phyloP scores from a whole-genome alignment of 2,888 invertebrate genomes.

The Rosalia funebris region DNA sequence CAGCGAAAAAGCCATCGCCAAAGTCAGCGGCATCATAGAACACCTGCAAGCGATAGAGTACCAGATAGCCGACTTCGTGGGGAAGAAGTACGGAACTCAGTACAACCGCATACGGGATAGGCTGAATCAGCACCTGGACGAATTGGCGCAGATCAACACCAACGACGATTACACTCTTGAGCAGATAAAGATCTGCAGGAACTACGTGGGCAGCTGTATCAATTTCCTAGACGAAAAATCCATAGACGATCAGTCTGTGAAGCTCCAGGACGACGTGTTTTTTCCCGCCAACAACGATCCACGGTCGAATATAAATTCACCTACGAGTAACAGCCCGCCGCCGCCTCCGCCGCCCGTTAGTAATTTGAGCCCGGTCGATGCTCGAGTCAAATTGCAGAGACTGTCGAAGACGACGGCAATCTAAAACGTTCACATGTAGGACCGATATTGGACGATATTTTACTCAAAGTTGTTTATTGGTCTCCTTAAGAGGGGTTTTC shows the following conservation, averaged over 20 bases:
- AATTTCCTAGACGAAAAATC: conserved; percentile 50
- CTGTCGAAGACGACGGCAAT: conserved; percentile 7
- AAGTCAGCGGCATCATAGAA: conserved; percentile 40
- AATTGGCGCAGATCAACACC: conserved; percentile 34
- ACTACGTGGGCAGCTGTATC: conserved; percentile 45
- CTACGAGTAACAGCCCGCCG: neutral
- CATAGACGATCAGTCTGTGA: conserved; percentile 26
- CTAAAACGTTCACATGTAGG: too few species aligned
- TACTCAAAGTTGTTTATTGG: too few species aligned
- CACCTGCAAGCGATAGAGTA: conserved; percentile 40
- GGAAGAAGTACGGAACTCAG: conserved; percentile 43
- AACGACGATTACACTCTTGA: conserved; percentile 43
- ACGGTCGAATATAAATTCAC: neutral
- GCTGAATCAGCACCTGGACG: conserved; percentile 33
- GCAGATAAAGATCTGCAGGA: conserved; percentile 41
- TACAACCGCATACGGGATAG: conserved; percentile 42
- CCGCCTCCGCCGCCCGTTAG: neutral
- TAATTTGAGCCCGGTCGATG: conserved; percentile 2
- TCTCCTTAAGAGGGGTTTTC: too few species aligned
- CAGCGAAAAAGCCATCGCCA: conserved; percentile 14
- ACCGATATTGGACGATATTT: too few species aligned
- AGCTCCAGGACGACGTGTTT: conserved; percentile 41
- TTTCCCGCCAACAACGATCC: conserved; percentile 11
- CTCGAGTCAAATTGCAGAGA: neutral
- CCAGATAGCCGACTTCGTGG: conserved; percentile 43